Conservation (phyloP, 2,888 invertebrate species). For the Trilocha varians region DNA sequence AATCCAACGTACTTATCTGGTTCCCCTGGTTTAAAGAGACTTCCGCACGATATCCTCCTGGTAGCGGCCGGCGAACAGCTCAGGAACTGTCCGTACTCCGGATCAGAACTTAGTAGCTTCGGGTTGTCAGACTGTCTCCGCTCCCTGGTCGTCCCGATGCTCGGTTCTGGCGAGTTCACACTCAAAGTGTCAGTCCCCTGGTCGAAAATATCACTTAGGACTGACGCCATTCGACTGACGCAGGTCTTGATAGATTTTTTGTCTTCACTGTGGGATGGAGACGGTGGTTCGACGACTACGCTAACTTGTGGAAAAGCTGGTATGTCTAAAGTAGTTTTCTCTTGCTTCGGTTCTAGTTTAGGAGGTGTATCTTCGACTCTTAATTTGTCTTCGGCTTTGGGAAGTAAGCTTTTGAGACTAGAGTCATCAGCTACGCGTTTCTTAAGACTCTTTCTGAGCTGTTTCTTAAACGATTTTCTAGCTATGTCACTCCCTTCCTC, state of each 20-base stretch:
- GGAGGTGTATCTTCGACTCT: slow-evolving; percentile 27
- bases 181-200: slow-evolving; percentile 58
- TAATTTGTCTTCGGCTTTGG: slow-evolving; percentile 40
- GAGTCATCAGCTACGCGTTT: slow-evolving; percentile 47
- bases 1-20: slow-evolving; percentile 69
- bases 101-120: slow-evolving; percentile 74
- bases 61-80: slow-evolving; percentile 89
- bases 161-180: slow-evolving; percentile 60
- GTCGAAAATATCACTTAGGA: slow-evolving; percentile 57
- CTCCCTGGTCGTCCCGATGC: slow-evolving; percentile 57
- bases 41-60: slow-evolving; percentile 91
- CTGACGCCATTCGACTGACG: slow-evolving; percentile 61
- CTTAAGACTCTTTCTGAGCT: slow-evolving; percentile 55
- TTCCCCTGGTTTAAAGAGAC: slow-evolving; percentile 84
- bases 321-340: slow-evolving; percentile 15
- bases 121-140: slow-evolving; percentile 72
- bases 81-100: slow-evolving; percentile 76
- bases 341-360: slow-evolving; percentile 9
- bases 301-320: slow-evolving; percentile 76
- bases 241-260: slow-evolving; percentile 55
- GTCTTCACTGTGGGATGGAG: slow-evolving; percentile 78
- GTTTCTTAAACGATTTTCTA: slow-evolving; percentile 80
- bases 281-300: slow-evolving; percentile 83
- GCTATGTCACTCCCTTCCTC: slow-evolving; percentile 89
- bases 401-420: slow-evolving; percentile 41